Conservation (phyloP, 2,797 vertebrate genomes). For the Notolabrus celidotus region DNA sequence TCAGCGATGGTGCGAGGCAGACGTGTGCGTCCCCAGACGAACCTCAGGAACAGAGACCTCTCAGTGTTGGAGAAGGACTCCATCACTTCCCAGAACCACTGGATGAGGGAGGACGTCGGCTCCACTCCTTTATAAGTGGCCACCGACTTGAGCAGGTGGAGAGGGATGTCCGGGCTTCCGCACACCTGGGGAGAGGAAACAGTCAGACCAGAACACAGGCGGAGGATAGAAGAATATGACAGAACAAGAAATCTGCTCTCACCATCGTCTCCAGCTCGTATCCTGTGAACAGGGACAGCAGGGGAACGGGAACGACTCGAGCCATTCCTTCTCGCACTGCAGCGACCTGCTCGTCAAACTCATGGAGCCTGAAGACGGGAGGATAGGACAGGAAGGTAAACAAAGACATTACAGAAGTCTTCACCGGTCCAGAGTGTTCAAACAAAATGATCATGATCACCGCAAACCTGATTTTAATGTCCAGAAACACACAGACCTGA, state of each 20-base stretch:
- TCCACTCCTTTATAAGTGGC: constrained; percentile 98
- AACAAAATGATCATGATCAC: too few species aligned
- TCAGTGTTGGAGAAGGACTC: constrained; percentile 98
- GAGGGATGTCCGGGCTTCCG: constrained; percentile 97
- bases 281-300: constrained; percentile 97
- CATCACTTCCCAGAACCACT: constrained; percentile 99
- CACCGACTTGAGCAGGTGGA: constrained; percentile 97
- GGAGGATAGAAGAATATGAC: fast-evolving
- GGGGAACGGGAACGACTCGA: constrained; percentile 95
- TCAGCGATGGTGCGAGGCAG: constrained; percentile 98
- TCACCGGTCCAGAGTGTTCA: not conserved
- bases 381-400: not conserved
- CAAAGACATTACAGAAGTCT: not conserved
- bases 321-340: constrained; percentile 99
- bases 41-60: constrained; percentile 96
- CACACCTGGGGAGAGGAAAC: constrained; percentile 88
- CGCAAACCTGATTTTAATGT: too few species aligned
- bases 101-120: constrained; percentile 92
- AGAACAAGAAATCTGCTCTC: not conserved
- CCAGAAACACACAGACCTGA: too few species aligned
- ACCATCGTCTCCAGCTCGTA: constrained; percentile 98
- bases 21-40: constrained; percentile 97
- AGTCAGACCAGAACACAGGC: not conserved
- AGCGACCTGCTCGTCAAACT: constrained; percentile 98
- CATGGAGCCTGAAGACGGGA: constrained; percentile 89